These are phyloP conservation scores for Drosophila paracracens DNA, from an alignment of 2,888 invertebrate species.

Conservation along the genomic window DNA sequence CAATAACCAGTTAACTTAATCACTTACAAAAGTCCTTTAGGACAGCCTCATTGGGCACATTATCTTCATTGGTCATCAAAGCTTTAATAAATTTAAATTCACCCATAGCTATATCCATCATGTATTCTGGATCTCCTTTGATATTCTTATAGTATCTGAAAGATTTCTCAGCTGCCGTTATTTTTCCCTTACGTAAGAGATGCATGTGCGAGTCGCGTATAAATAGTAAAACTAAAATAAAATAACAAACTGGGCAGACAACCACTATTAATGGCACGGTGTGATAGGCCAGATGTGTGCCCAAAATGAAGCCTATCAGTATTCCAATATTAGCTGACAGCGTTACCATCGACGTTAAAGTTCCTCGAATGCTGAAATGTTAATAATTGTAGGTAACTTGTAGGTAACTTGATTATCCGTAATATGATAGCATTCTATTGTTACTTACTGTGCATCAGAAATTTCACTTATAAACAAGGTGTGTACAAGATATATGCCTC, in stretches of 20 bases:
- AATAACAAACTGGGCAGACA: slow-evolving; percentile 70
- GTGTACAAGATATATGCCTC: slow-evolving; percentile 75
- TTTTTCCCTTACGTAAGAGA: slow-evolving; percentile 69
- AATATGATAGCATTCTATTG: neutral
- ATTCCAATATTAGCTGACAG: slow-evolving; percentile 80
- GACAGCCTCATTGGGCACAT: slow-evolving; percentile 27
- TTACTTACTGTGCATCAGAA: slow-evolving; percentile 71
- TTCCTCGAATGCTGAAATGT: slow-evolving; percentile 80
- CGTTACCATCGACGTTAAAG: slow-evolving; percentile 79
- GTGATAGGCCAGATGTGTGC: slow-evolving; percentile 75
- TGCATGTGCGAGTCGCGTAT: slow-evolving; percentile 82
- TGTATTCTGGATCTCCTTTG: slow-evolving; percentile 10
- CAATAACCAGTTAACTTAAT: too few species aligned
- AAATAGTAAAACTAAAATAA: slow-evolving; percentile 55
- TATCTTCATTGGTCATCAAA: slow-evolving; percentile 52
- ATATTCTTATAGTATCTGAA: slow-evolving; percentile 80
- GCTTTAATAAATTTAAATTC: slow-evolving; percentile 69
- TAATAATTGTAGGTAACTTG: neutral
- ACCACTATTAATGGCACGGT: slow-evolving; percentile 73
- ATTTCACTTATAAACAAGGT: slow-evolving; percentile 78
- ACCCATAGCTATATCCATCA: neutral
- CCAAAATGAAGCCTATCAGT: slow-evolving; percentile 77
- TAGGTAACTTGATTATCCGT: neutral
- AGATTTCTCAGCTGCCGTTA: slow-evolving; percentile 73
- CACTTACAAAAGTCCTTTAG: slow-evolving; percentile 74